A percentile compares a stretch with the other conserved stretches of the same genome.
phyloP scores from a whole-genome alignment of 2,888 invertebrate species.

The Augochlorella aurata region DNA sequence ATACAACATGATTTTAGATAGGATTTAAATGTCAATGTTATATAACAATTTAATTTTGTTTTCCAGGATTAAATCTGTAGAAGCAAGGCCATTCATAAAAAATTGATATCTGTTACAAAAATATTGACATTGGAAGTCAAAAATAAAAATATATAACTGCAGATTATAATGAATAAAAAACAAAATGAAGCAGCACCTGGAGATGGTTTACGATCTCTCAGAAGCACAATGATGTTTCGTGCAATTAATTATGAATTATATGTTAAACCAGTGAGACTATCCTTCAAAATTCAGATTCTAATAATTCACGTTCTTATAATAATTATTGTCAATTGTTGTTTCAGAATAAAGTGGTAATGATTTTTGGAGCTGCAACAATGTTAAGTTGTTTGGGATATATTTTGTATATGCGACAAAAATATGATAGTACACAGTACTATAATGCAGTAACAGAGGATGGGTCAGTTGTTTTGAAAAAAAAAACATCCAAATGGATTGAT shows the following conservation, averaged over 20 bases:
- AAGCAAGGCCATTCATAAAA: neutral
- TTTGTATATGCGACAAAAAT: conserved; percentile 92
- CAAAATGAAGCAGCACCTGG: conserved; percentile 83
- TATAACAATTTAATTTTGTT: neutral
- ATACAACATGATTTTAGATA: neutral
- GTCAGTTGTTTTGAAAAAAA: conserved; percentile 88
- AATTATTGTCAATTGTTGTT: conserved; percentile 64
- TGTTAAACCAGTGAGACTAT: conserved; percentile 89
- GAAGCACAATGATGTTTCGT: conserved; percentile 89
- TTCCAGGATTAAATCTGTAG: neutral
- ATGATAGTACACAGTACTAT: conserved; percentile 91
- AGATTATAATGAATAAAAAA: conserved; percentile 54
- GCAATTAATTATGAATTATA: conserved; percentile 95
- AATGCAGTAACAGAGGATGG: conserved; percentile 91
- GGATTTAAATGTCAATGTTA: neutral
- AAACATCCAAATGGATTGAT: conserved; percentile 88
- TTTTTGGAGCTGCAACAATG: conserved; percentile 89
- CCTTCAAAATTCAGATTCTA: neutral
- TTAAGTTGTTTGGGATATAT: conserved; percentile 90
- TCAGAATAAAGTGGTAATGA: conserved; percentile 94
- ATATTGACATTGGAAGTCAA: neutral
- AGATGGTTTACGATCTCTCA: conserved; percentile 89
- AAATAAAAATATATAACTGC: conserved; percentile 1
- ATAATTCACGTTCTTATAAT: neutral
- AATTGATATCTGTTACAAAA: neutral